phyloP scores from a whole-genome alignment of 2,113 vertebrate genomes.

The Tachysurus vachellii region DNA sequence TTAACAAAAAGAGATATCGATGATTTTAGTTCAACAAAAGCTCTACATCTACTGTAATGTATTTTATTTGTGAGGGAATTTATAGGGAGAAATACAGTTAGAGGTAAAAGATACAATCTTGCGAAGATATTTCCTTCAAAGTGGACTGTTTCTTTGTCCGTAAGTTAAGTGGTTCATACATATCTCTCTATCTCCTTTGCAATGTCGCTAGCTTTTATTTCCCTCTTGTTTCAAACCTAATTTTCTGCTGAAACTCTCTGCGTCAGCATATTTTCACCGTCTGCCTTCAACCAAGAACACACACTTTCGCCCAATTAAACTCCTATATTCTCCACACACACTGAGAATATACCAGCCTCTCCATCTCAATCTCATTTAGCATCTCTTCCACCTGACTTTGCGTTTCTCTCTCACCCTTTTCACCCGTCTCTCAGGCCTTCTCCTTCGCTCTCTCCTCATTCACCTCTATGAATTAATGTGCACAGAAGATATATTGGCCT shows the following conservation, averaged over 20 bases:
- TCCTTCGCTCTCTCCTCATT: slow-evolving; percentile 41
- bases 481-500: slow-evolving; percentile 7
- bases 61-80: neutral
- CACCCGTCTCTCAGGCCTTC: slow-evolving; percentile 26
- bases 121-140: slow-evolving; percentile 58
- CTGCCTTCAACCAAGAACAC: slow-evolving; percentile 55
- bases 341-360: slow-evolving; percentile 53
- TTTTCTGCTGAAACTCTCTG: slow-evolving; percentile 63
- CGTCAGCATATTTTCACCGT: slow-evolving; percentile 65
- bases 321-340: slow-evolving; percentile 53
- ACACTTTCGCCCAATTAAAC: slow-evolving; percentile 67
- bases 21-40: neutral
- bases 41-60: neutral
- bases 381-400: slow-evolving; percentile 37
- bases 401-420: slow-evolving; percentile 35
- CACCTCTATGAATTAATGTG: neutral
- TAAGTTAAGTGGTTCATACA: slow-evolving; percentile 53
- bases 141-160: slow-evolving; percentile 63
- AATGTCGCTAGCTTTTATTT: slow-evolving; percentile 59
- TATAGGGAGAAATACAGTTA: neutral
- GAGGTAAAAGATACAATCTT: slow-evolving; percentile 16
- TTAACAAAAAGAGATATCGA: neutral
- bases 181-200: slow-evolving; percentile 51
- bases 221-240: slow-evolving; percentile 69
- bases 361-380: slow-evolving; percentile 44